Base-by-base conservation (phyloP, 2,888 invertebrate species). In the Thera britannica region DNA sequence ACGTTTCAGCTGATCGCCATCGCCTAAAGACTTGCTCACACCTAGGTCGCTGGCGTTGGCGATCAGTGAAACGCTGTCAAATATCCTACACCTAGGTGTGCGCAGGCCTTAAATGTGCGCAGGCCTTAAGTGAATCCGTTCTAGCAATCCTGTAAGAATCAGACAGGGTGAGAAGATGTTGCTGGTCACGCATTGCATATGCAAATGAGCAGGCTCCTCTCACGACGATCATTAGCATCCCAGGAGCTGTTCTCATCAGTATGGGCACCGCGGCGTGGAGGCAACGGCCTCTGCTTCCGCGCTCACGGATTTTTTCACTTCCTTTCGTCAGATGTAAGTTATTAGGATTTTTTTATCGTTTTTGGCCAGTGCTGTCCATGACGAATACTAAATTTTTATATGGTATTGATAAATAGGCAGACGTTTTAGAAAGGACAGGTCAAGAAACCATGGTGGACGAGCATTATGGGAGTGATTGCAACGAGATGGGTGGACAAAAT, bases 271-370 rank as follows among this genome's bases (percentile, higher is more conserved):
- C 88, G 12, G 83, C 73, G 76, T 69, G 78, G 79, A 80, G 87
- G 79, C 90, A 90, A 88, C 77, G 90, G 65, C 90, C 92, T 83
- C 34, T 71, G 83, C 89, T 92, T 91, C 91, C 92, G 89, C 72
- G 83, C 83, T 75, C 77, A 72, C 70, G 74, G 76, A 86, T 84
- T 84, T 85, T 85, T 85, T 79, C 79, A 87, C 87, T 88, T 89
- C 88, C 87, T 86, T 81, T 82, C 75, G 69, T 68, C 61, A 81
- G 82, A 82, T 75, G 69, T 68, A 75, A 56, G 63, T 67, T 71
- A 68, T 70, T 71, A 59, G 65, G 65, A 62, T 55, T 65, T 71
- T 23, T 72, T 73, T 72, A 70, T 73, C 49, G 67, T 63, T 70
- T 71, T 72, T 73, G 62, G 70, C 63, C 67, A 65, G 67, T 68